Base-by-base conservation (phyloP, 35 echinoderm and acorn worm genomes). In the Lytechinus pictus region DNA sequence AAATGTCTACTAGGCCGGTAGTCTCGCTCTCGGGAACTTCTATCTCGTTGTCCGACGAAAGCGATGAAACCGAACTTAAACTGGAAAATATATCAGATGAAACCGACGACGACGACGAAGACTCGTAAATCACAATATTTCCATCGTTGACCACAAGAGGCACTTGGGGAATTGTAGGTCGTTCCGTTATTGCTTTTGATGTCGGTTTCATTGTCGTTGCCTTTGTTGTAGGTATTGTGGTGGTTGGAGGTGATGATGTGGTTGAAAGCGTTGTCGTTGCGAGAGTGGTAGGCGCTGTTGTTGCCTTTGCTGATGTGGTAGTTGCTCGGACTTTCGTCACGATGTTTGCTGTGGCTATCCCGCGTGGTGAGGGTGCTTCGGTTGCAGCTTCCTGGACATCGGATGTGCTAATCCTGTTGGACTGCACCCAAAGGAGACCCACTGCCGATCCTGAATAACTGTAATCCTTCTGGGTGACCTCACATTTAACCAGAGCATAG, bases 401-500 rank as follows among this genome's bases (percentile, higher is more conserved):
- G 7, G 94, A 33, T 3, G 60, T 95, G 28, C 51, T 27, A 21
- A 72, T 16, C 10, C 28, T 87, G 51, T 86, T 95, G 52, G 86
- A n/a, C 52, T 27, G 54, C 10, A 96, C 96, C 86, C 93, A 96
- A 9, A 96, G 54, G 55, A 96, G 92, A 8, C 93, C 94, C 24
- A 94, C 94, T 52, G 96, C 96, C 6, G 94, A 54, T 1, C 96
- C 96, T 14, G n/a, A 95, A 94, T 96, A 94, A 28, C 96, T 86
- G 27, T 89, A 61, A 57, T 94, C 96, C 52, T 92, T 87, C 86
- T 96, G 96, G 33, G 28, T 95, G 7, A 95, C 96, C 53, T 96
- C 94, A 86, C 96, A 96, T 24, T 87, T 91, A n/a, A 96, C 94
- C 11, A 96, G 66, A n/a, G 96, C 54, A 71, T 90, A 96, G 24